Evolutionary conservation across 1,140 invertebrate species (phyloP), one percentile per base, ranked within the genome.

Genomic region (Steinernema khuongi): DNA sequence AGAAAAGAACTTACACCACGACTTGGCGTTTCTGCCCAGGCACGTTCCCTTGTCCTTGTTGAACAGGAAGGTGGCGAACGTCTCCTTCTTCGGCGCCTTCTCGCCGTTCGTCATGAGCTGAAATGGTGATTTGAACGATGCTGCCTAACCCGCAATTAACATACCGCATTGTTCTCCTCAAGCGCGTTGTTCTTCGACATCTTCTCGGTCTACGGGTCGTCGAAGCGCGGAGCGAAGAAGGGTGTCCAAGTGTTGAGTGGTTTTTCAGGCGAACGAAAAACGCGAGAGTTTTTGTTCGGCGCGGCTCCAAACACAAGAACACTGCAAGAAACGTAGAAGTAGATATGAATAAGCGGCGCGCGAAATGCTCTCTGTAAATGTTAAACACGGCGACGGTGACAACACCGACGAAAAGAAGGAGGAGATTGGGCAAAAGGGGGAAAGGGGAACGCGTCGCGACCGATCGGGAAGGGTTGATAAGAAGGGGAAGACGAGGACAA

Each of bases 11-110:
- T 67, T 70, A 83, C 82, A 74, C 83, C 83, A 84, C 33, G 84
- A 84, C 68, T 79, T 85, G 29, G 76, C 84, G 7, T 82, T 84
- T 36, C 83, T 71, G n/a, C 83, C 83, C 14, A 85, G 73, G 44
- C 81, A 84, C 11, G 83, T 83, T 32, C 83, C 83, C 2, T 77
- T 67, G n/a, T 80, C 32, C 66, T 71, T 73, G 41, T 79, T 79
- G 77, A 70, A 80, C 36, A 79, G 67, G 68, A 79, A 79, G 28
- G 74, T 50, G 1, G 22, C n/a, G 68, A 79, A 79, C 1, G 41
- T 68, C 36, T 70, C 75, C 26, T 73, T 32, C 28, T 79, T 71
- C 36, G 30, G 19, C 68, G 43, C 31, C 22, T 75, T 78, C 0
- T 33, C 33, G 7, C 71, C 71, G 17, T 70, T 74, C 36, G 76